Conservation (phyloP, 2,113 vertebrate genomes). For the Nothoprocta perdicaria region DNA sequence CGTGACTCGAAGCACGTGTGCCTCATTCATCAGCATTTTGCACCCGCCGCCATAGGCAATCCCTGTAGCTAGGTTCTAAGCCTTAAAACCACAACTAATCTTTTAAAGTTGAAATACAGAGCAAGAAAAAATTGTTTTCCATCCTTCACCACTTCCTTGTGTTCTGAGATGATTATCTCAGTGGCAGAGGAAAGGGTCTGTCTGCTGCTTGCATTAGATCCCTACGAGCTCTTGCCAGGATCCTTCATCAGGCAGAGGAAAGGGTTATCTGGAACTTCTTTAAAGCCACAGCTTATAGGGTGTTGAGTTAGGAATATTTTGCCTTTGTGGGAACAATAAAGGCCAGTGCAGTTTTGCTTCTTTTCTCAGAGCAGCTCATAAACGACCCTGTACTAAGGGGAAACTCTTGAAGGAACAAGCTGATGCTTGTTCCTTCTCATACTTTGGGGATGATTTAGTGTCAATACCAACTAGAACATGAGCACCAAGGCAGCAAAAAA, state of each 20-base stretch:
- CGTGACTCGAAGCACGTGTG: neutral
- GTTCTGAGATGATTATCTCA: neutral
- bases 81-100: neutral
- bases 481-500: neutral
- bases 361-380: neutral
- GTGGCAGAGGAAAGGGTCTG: neutral
- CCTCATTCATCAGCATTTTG: neutral
- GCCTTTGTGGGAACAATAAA: neutral
- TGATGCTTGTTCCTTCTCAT: neutral
- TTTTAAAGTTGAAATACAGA: constrained; percentile 15
- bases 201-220: neutral
- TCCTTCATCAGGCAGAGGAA: neutral
- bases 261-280: neutral
- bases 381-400: neutral
- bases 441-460: neutral
- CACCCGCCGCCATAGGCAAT: neutral
- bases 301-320: neutral
- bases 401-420: too few species aligned
- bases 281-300: neutral
- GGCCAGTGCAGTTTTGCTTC: neutral
- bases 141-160: neutral
- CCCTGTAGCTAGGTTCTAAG: neutral
- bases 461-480: neutral
- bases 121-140: neutral
- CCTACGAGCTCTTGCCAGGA: neutral